Evolutionary conservation across 2,888 invertebrate species (phyloP), one percentile per base, ranked within the genome.

Genomic region (Anodontia alba): DNA sequence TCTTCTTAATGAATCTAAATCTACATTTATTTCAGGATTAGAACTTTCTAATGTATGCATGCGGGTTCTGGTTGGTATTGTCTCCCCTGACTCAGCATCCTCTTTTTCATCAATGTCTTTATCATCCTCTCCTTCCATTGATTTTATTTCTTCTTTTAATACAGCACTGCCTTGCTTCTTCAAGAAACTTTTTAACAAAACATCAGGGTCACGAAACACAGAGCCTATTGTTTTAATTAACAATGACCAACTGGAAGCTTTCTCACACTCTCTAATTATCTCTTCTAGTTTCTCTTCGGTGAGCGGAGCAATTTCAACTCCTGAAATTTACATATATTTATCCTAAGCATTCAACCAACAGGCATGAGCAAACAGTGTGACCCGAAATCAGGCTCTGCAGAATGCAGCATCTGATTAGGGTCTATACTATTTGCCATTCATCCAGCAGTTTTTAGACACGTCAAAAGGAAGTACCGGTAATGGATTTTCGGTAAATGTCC

Each of bases 41-140:
- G 33, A 62, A 33, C 33, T 62, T 66, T 68, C 82, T 38, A 10
- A 38, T 23, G 23, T 29, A 1, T 7, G n/a, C 20, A 26, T 33
- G 23, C 38, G 54, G n/a, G 51, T 72, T 54, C 54, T 29, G 36
- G 29, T 57, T 20, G 46, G 73, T 36, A 66, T 66, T 42, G 70
- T 69, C 70, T 74, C 72, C 49, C 71, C 76, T 43, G 71, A 69
- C 62, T 87, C 82, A 46, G 87, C 87, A 69, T 89, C 88, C 76
- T 89, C 94, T 80, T 92, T 90, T 33, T 95, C 94, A 42, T 98
- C 98, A 90, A 97, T 96, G 92, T 98, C 98, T 95, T 98, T 98
- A 90, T 98, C 98, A 86, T 96, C 96, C 93, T 98, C 98, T 73
- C 96, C 96, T 93, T 97, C 97, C 78, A 97, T 94, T 10, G 96